phyloP scores from a whole-genome alignment of 2,113 vertebrate genomes.

The Dasypus novemcinctus region DNA sequence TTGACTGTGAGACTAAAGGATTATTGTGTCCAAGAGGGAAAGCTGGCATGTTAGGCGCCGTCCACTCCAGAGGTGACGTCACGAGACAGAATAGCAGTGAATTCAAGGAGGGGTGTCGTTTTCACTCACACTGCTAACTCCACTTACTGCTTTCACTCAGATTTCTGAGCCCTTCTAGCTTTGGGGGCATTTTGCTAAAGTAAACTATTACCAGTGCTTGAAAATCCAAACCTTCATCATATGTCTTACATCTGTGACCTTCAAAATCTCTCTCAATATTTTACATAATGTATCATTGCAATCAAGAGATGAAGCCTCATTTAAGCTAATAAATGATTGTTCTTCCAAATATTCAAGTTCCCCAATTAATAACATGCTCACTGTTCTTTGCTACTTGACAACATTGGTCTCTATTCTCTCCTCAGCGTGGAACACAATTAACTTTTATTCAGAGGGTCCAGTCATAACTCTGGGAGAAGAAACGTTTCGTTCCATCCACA shows the following conservation, averaged over 20 bases:
- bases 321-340: background rate
- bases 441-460: background rate
- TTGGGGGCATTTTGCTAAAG: background rate
- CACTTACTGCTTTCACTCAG: background rate
- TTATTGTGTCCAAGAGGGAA: background rate
- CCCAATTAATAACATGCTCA: background rate
- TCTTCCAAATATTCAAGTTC: background rate
- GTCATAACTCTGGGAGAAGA: background rate
- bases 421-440: background rate
- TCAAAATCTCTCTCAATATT: background rate
- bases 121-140: background rate
- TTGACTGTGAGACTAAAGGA: background rate
- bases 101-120: background rate
- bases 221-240: background rate
- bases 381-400: background rate
- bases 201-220: background rate
- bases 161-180: background rate
- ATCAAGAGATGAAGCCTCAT: background rate
- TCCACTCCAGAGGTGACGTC: background rate
- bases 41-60: background rate
- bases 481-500: background rate
- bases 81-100: background rate
- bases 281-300: background rate
- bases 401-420: background rate
- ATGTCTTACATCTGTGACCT: background rate